Evolutionary conservation across 2,797 vertebrate species (phyloP).

Genomic region (Emys orbicularis): DNA sequence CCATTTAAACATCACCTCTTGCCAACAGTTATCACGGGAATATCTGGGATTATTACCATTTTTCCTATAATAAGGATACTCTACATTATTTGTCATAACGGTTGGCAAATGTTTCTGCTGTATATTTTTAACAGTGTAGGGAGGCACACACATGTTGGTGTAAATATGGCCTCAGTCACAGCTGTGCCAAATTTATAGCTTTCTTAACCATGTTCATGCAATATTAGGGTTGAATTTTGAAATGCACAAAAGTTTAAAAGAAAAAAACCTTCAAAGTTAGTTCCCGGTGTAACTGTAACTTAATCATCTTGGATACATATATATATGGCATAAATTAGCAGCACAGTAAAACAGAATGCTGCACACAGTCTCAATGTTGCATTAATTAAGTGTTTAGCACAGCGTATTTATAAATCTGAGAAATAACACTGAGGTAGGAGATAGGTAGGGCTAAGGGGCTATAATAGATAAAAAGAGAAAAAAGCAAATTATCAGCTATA

Average conservation of each 20-base stretch:
- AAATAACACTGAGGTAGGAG: conserved; percentile 1
- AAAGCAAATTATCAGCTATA: conserved; percentile 11
- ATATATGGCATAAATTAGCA: not conserved
- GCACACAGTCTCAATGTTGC: accelerated
- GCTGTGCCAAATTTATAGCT: not conserved
- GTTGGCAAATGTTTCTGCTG: conserved; percentile 17
- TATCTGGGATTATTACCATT: not conserved
- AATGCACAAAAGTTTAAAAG: not conserved
- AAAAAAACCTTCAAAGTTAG: not conserved
- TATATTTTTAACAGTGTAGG: conserved; percentile 34
- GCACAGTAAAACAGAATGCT: not conserved
- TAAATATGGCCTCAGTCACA: not conserved
- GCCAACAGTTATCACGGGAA: not conserved
- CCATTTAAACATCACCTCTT: conserved; percentile 37
- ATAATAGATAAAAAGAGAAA: not conserved
- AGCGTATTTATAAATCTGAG: conserved; percentile 19
- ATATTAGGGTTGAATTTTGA: not conserved
- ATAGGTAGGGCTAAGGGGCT: not conserved
- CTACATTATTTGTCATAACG: not conserved
- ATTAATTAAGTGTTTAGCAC: not conserved
- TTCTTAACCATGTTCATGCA: not conserved
- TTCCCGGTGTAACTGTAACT: not conserved
- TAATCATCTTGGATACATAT: not conserved
- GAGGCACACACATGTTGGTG: not conserved
- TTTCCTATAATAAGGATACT: not conserved